phyloP scores from a whole-genome alignment of 2,888 invertebrate genomes.

The Microplitis deprimator region DNA sequence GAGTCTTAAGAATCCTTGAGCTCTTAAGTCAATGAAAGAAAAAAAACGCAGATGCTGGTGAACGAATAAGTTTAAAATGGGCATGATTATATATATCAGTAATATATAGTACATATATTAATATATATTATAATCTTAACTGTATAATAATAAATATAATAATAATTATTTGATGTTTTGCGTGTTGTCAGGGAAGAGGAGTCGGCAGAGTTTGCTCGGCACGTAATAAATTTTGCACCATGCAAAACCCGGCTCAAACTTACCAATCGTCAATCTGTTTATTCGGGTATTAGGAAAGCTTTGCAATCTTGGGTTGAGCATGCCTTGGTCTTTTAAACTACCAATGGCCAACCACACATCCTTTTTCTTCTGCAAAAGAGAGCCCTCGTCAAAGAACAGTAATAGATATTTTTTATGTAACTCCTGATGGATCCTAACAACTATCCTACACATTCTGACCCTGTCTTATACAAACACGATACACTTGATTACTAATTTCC shows the following conservation, averaged over 20 bases:
- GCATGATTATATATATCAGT: constrained; percentile 37
- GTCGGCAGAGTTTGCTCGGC: constrained; percentile 61
- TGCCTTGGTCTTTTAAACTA: constrained; percentile 70
- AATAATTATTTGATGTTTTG: neutral
- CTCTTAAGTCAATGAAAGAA: constrained; percentile 39
- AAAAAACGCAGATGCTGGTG: constrained; percentile 40
- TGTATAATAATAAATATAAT: neutral
- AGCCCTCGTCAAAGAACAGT: constrained; percentile 70
- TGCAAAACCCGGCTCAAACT: constrained; percentile 67
- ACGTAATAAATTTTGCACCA: constrained; percentile 47
- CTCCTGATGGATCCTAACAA: constrained; percentile 38
- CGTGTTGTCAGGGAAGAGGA: constrained; percentile 45
- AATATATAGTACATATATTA: constrained; percentile 49
- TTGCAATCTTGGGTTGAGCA: constrained; percentile 71
- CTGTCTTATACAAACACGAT: neutral
- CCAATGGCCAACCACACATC: constrained; percentile 71
- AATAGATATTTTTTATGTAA: constrained; percentile 58
- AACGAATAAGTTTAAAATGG: constrained; percentile 5
- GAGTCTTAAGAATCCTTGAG: constrained; percentile 35
- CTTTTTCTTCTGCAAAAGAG: constrained; percentile 71
- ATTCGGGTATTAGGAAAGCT: constrained; percentile 71
- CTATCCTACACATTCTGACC: constrained; percentile 19
- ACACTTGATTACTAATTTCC: constrained; percentile 2
- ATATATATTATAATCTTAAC: neutral
- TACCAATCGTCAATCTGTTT: constrained; percentile 62